Percentiles rank a stretch among this genome's conserved stretches.
Evolutionary conservation across 2,113 vertebrate species (phyloP).

Genomic region (Cyprinodon brontotheroides): DNA sequence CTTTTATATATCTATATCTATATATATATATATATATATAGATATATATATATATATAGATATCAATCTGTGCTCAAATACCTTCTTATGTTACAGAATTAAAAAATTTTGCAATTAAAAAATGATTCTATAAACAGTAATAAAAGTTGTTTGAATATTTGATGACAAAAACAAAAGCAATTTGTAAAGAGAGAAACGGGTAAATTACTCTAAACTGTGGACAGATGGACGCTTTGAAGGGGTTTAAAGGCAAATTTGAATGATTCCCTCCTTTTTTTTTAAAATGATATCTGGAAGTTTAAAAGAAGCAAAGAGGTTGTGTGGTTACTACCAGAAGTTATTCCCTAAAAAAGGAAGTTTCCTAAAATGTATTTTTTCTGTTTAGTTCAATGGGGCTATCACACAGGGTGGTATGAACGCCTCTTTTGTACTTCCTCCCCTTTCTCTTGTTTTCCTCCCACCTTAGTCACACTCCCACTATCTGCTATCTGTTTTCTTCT

Average conservation of each 20-base stretch:
- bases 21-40: too few species aligned
- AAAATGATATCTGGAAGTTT: background rate
- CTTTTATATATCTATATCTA: too few species aligned
- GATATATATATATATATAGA: too few species aligned
- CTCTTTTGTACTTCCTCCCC: constrained; percentile 32
- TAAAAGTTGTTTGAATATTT: too few species aligned
- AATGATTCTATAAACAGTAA: too few species aligned
- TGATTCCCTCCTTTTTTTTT: background rate
- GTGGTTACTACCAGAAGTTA: constrained; percentile 5
- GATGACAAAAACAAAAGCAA: too few species aligned
- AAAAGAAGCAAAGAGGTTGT: background rate
- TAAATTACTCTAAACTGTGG: too few species aligned
- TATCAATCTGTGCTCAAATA: too few species aligned
- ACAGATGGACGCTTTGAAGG: background rate
- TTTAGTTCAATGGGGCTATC: constrained; percentile 1
- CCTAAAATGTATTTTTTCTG: background rate
- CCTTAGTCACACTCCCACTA: constrained; percentile 11
- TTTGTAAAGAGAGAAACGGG: too few species aligned
- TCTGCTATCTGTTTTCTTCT: constrained; percentile 24
- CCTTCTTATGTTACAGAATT: too few species aligned
- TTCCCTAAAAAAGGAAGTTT: constrained; percentile 47
- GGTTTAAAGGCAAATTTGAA: background rate
- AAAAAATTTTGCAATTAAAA: too few species aligned
- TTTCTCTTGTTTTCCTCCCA: background rate
- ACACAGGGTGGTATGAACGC: constrained; percentile 5